Base-by-base conservation (phyloP, 2,888 invertebrate genomes). In the Atrina japonica region DNA sequence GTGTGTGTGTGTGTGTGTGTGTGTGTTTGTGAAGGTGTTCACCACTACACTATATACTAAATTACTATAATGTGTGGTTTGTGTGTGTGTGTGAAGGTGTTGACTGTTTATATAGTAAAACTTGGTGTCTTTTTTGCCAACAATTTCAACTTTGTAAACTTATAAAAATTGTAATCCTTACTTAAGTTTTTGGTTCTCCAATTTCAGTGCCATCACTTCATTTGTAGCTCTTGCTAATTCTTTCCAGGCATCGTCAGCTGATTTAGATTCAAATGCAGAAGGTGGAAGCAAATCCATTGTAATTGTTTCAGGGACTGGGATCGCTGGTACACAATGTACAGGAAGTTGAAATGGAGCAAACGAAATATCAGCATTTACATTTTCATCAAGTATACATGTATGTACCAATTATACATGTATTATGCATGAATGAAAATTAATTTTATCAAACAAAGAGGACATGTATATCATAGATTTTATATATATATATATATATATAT, bases 171-270 rank as follows among this genome's bases (percentile, higher is more conserved):
- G n/a, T n/a, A n/a, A 35, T 35, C 11, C 35, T 67, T 75, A 85
- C 86, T 72, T 84, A 16, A 85, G 75, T 67, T 78, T 77, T 40
- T 81, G 73, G 56, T 82, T 83, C 73, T 86, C 84, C 9, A 75
- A 59, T 63, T 79, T 81, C 23, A 85, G 71, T 53, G 80, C 69
- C 7, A 67, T 53, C n/a, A 86, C 77, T 71, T 85, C 83, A 53
- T 79, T 77, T 21, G 81, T 79, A 14, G 77, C 79, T 70, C 76
- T 79, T 11, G 83, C 79, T 7, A 83, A 66, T 45, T 84, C 83
- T 61, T 78, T 81, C 76, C 80, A 81, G 11, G 81, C 80, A 66
- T 81, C 80, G 47, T 66, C 69, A 11, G 60, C 35, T 14, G 64
- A 56, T 68, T 64, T 68, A 5, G 65, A 40, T 63, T 82, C 78